Evolutionary conservation across 1,140 invertebrate species (phyloP), one percentile per base, ranked within the genome.

Genomic region (Cotesia chilonis): DNA sequence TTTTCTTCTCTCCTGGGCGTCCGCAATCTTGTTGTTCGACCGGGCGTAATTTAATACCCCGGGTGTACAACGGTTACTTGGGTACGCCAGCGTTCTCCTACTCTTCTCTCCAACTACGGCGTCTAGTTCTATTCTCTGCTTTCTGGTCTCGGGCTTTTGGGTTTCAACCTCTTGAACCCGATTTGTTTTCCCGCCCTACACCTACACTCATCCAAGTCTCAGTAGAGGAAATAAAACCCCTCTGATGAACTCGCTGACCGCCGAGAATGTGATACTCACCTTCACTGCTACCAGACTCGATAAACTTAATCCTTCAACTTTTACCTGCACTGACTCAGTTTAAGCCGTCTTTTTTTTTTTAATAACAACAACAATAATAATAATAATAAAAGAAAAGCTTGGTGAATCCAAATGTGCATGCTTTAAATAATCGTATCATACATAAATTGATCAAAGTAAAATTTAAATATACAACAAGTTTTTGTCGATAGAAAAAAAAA

Each of bases 21-120:
- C 38, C 37, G 68, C 55, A 69, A 69, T 60, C 68, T 69, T 69
- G 68, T 69, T 69, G 55, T 69, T 60, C 68, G 68, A 61, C 68
- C 55, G 55, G 57, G 17, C 37, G 68, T 69, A 69, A 69, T 69
- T 54, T 69, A 69, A 69, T 69, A 69, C 55, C 68, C 55, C 36
- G 4, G 7, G 55, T 38, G 37, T 38, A 9, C 20, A 9, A 61
- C 36, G 38, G n/a, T 38, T 17, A 60, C 68, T 47, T 47, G 41
- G 41, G 41, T 47, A 47, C 41, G 41, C 41, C 41, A 5, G 41
- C 5, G 10, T 47, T 47, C 41, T 47, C 41, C 41, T 10, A 47
- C 65, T 54, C 14, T 67, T 54, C 12, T 14, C 4, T 67, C 38
- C 51, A 9, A 52, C 9, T 52, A 6, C n/a, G 3, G 28, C 28